phyloP scores from a whole-genome alignment of 2,888 invertebrate genomes.

The Caenorhabditis imperialis region DNA sequence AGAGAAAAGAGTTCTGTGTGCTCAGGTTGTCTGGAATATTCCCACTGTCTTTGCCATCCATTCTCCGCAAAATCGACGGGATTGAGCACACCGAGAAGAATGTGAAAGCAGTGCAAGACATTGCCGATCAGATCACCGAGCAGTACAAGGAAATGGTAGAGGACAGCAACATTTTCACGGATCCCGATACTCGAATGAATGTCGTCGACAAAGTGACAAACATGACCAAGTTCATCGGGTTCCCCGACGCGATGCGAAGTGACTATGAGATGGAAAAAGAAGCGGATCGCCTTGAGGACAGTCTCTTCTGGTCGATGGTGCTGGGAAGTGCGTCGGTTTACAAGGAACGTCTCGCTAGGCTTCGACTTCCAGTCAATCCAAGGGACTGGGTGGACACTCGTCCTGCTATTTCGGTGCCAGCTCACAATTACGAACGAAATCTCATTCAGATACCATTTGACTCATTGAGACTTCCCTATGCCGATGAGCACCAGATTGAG shows the following conservation, averaged over 20 bases:
- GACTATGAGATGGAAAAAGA: slow-evolving; percentile 56
- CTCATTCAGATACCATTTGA: slow-evolving; percentile 59
- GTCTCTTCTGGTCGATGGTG: slow-evolving; percentile 58
- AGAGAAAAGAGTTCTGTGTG: slow-evolving; percentile 62
- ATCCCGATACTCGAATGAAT: slow-evolving; percentile 43
- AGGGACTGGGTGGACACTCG: slow-evolving; percentile 59
- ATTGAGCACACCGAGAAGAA: slow-evolving; percentile 54
- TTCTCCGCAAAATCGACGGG: slow-evolving; percentile 59
- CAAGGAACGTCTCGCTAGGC: slow-evolving; percentile 41
- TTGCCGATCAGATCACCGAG: slow-evolving; percentile 48
- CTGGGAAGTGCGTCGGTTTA: slow-evolving; percentile 55
- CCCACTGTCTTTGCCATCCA: slow-evolving; percentile 57
- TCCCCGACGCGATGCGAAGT: slow-evolving; percentile 55
- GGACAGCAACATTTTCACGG: slow-evolving; percentile 28
- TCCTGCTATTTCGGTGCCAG: slow-evolving; percentile 57
- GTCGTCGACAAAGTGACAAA: slow-evolving; percentile 57
- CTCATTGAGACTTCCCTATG: slow-evolving; percentile 50
- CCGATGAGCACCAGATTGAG: slow-evolving; percentile 55
- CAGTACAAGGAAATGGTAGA: slow-evolving; percentile 37
- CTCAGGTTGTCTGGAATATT: slow-evolving; percentile 57
- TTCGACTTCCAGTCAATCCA: slow-evolving; percentile 50
- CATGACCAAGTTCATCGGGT: slow-evolving; percentile 48
- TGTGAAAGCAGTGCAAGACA: slow-evolving; percentile 41
- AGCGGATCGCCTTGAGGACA: slow-evolving; percentile 40
- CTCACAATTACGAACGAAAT: slow-evolving; percentile 62